Evolutionary conservation across 2,888 invertebrate genomes (phyloP), one percentile per base, ranked within the genome.

Genomic region (Philereme vetulata): DNA sequence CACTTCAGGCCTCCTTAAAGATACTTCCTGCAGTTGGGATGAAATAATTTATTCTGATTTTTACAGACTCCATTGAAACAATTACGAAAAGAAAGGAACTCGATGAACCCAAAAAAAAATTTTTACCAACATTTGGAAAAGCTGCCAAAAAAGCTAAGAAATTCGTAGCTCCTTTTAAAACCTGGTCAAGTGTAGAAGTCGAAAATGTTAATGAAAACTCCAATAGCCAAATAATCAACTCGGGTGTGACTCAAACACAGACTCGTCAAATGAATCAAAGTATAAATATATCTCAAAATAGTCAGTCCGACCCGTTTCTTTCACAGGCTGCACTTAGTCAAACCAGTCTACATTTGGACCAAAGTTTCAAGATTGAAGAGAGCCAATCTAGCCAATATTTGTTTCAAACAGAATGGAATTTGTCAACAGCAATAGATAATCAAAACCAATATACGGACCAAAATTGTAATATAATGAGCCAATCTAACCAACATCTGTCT

Each of bases 91-190:
- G 43, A 42, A 47, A 6, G 8, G 49, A 54, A 21, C 21, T 21
- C n/a, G n/a, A n/a, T 21, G 21, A 21, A 4, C 7, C 42, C 3
- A 11, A 48, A 6, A 55, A 52, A 50, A 72, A 74, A 68, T 75
- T 76, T 59, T 56, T 77, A 53, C 82, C 79, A 4, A 73, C 45
- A 51, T 84, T 81, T 47, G 76, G 76, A 8, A 83, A 67, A 56
- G 8, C 40, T 45, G 10, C 38, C 3, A 48, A 51, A 3, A 80
- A 78, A 62, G 40, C 70, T 3, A 84, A 81, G 58, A 86, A 85
- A 63, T 88, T 86, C 51, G 58, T 78, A 3, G 77, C 83, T 2
- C 85, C 87, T 0, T 65, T 70, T 3, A 85, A 78, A 70, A 21
- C 45, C n/a, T 61, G n/a, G 0, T 64, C 61, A 49, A 45, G 44